These are phyloP conservation scores for Penaeus indicus DNA, from an alignment of 1,140 invertebrate species.

Conservation along the genomic window DNA sequence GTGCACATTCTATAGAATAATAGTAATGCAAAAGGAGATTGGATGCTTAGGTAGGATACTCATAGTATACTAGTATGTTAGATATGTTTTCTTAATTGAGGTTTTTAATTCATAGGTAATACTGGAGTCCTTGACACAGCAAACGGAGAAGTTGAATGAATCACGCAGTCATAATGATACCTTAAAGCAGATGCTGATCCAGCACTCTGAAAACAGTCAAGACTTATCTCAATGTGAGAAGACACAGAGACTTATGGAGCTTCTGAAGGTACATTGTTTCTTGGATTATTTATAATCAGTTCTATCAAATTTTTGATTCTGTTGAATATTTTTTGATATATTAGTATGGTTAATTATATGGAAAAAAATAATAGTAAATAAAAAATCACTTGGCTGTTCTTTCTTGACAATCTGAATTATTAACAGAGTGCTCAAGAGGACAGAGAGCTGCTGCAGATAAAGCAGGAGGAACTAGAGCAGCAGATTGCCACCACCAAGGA, in stretches of 20 bases:
- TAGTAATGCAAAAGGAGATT: too few species aligned
- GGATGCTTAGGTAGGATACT: too few species aligned
- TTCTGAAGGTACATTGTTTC: constrained; percentile 60
- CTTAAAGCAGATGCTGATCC: constrained; percentile 79
- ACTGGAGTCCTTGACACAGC: constrained; percentile 90
- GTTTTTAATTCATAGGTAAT: constrained; percentile 49
- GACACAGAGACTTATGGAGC: constrained; percentile 73
- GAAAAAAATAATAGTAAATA: neutral
- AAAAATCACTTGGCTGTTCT: neutral
- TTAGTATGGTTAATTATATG: neutral
- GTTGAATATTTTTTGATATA: too few species aligned
- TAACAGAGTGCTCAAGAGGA: constrained; percentile 83
- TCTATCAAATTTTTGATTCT: too few species aligned
- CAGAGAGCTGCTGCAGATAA: constrained; percentile 79
- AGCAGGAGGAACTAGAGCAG: constrained; percentile 82
- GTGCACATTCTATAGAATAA: too few species aligned
- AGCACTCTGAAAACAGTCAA: constrained; percentile 72
- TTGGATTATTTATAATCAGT: neutral
- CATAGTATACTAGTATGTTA: too few species aligned
- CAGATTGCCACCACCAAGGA: constrained; percentile 76
- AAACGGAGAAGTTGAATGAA: constrained; percentile 92
- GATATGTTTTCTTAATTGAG: neutral
- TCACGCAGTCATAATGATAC: constrained; percentile 74
- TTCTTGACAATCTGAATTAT: neutral
- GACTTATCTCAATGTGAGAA: constrained; percentile 72